Evolutionary conservation across 2,888 invertebrate genomes (phyloP), one percentile per base, ranked within the genome.

Genomic region (Epinotia demarniana): DNA sequence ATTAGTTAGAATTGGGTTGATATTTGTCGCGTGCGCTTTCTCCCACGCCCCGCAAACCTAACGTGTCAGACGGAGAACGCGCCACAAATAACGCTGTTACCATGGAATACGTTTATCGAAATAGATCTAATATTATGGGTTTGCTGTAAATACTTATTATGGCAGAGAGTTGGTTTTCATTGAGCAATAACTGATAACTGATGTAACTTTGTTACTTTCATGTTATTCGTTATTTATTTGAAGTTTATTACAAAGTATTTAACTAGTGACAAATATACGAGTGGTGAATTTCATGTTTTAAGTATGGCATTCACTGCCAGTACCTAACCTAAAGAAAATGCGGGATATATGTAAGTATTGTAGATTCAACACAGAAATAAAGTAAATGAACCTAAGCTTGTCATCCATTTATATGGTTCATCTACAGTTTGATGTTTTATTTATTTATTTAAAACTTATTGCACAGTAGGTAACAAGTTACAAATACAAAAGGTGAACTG

Each of bases 101-200:
- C n/a, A n/a, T 53, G 16, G n/a, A 53, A 53, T 53, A 49, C n/a
- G 13, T 53, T n/a, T 16, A 53, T 53, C 53, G 16, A 53, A 53
- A 53, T 53, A n/a, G 53, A 2, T n/a, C 53, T 8, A 53, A 16
- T n/a, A 13, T 6, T 49, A 49, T 5, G 16, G 6, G 49, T 49
- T 49, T 49, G 13, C 16, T 49, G 1, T n/a, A n/a, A n/a, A n/a
- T n/a, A 53, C n/a, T 53, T 53, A 53, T 46, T 6, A 13, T 53
- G 53, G 71, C 53, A 64, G 64, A 75, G 70, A 53, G 33, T 19
- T 68, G 27, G 16, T n/a, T 23, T 49, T 23, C 46, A 49, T 49
- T 27, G n/a, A 19, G 9, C 16, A 57, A 53, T 16, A 12, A 13
- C 3, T 39, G 0, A 39, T 23, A 58, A 12, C 11, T 12, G 58